phyloP scores from a whole-genome alignment of 1,140 invertebrate genomes.

The Cotesia vestalis region DNA sequence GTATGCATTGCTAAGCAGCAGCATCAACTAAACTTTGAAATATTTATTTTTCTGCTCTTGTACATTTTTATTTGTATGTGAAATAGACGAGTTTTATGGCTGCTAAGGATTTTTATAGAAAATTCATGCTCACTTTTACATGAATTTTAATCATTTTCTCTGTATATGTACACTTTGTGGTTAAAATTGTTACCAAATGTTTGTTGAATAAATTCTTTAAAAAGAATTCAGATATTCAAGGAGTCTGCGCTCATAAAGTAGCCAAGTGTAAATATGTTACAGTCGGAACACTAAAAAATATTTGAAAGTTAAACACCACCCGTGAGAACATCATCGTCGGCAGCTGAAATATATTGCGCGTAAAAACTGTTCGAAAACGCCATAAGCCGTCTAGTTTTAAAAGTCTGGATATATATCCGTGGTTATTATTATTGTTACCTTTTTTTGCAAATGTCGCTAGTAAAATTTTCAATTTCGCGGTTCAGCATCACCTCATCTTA shows the following conservation, averaged over 20 bases:
- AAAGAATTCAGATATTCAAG: no score
- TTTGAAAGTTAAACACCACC: no score
- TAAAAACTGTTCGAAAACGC: no score
- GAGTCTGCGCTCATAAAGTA: no score
- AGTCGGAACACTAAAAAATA: no score
- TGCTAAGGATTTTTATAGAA: not conserved
- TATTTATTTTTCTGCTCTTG: not conserved
- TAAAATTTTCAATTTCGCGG: constrained; percentile 8
- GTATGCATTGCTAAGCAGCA: not conserved
- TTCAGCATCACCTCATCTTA: not conserved
- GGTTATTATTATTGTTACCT: not conserved
- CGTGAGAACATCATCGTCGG: no score
- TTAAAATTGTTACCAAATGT: no score
- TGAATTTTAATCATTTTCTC: not conserved
- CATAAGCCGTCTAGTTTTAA: no score
- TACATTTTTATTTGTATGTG: not conserved
- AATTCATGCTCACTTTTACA: not conserved
- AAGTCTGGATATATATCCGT: not conserved
- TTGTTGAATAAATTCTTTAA: no score
- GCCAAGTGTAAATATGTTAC: no score
- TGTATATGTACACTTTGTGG: no score
- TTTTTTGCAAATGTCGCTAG: not conserved
- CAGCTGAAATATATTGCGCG: no score
- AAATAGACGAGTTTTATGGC: constrained; percentile 14
- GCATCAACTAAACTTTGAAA: not conserved